A percentile compares a stretch with the other conserved stretches of the same genome.
These are phyloP conservation scores for Scaptomyza montana DNA, from an alignment of 1,140 invertebrate species.

Conservation along the genomic window DNA sequence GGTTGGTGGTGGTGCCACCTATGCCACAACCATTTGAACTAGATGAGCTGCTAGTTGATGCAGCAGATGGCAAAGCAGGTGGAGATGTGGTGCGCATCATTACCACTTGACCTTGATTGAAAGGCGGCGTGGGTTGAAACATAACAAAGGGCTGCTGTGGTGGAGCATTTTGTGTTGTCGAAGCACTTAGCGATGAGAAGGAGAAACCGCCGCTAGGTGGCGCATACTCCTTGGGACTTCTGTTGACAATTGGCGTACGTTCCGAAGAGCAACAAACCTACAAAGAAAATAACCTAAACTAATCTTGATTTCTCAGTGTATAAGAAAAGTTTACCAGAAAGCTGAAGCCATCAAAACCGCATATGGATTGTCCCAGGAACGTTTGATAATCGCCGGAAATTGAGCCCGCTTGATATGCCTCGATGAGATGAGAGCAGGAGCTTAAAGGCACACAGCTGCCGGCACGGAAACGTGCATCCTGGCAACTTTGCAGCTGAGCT, in stretches of 20 bases:
- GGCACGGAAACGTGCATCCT: slow-evolving; percentile 73
- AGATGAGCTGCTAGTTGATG: background rate
- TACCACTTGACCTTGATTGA: slow-evolving; percentile 26
- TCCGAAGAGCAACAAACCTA: slow-evolving; percentile 60
- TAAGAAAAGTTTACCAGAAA: slow-evolving; percentile 77
- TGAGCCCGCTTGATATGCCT: slow-evolving; percentile 77
- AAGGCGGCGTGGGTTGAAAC: slow-evolving; percentile 65
- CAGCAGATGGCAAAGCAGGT: background rate
- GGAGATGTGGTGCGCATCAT: slow-evolving; percentile 8
- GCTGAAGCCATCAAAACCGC: slow-evolving; percentile 84
- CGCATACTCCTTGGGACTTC: slow-evolving; percentile 57
- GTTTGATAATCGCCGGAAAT: slow-evolving; percentile 53
- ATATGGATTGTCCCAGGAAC: slow-evolving; percentile 85
- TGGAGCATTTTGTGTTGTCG: slow-evolving; percentile 21
- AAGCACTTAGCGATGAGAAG: slow-evolving; percentile 46
- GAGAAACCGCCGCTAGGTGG: slow-evolving; percentile 39
- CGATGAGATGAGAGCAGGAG: slow-evolving; percentile 83
- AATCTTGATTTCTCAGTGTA: background rate
- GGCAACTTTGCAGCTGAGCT: slow-evolving; percentile 72
- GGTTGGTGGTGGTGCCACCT: slow-evolving; percentile 66
- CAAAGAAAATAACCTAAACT: background rate
- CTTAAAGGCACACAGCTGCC: slow-evolving; percentile 84
- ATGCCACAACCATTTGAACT: slow-evolving; percentile 60
- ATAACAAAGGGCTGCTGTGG: slow-evolving; percentile 21
- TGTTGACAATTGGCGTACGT: slow-evolving; percentile 18